These are phyloP conservation scores for Mus pahari DNA, from an alignment of 2,113 vertebrate genomes.

Conservation along the genomic window DNA sequence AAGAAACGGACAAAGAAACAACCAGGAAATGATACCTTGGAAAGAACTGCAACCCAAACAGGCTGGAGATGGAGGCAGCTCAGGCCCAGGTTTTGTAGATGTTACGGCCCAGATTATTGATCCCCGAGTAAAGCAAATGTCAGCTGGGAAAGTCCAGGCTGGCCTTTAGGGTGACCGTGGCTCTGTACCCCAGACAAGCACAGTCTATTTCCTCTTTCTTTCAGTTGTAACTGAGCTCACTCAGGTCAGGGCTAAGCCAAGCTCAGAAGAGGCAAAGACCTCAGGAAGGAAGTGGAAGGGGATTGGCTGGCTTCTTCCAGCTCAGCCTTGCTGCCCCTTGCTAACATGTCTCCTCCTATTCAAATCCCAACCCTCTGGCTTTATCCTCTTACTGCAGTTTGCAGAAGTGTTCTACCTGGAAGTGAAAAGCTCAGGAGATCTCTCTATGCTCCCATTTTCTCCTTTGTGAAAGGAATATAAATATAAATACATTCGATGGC, in stretches of 20 bases:
- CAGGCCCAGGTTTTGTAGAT: neutral
- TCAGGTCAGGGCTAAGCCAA: neutral
- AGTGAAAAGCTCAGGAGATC: neutral
- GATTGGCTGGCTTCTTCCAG: too few relatives aligned
- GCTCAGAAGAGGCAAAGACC: neutral
- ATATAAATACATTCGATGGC: neutral
- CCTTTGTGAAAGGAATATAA: neutral
- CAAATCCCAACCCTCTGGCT: neutral
- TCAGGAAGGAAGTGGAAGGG: neutral
- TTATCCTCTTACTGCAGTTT: neutral
- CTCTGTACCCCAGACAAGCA: neutral
- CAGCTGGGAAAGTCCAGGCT: neutral
- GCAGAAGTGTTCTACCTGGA: neutral
- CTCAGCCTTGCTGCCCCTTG: neutral
- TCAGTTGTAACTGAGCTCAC: neutral
- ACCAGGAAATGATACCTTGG: neutral
- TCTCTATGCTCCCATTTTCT: neutral
- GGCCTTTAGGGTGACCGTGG: neutral
- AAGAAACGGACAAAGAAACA: neutral
- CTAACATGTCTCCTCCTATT: neutral
- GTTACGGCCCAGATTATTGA: neutral
- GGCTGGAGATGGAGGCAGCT: neutral
- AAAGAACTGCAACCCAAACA: conserved; percentile 7
- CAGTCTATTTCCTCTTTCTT: neutral
- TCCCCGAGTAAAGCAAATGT: neutral